Evolutionary conservation across 2,888 invertebrate genomes (phyloP).

Genomic region (Leptura quadrifasciata): DNA sequence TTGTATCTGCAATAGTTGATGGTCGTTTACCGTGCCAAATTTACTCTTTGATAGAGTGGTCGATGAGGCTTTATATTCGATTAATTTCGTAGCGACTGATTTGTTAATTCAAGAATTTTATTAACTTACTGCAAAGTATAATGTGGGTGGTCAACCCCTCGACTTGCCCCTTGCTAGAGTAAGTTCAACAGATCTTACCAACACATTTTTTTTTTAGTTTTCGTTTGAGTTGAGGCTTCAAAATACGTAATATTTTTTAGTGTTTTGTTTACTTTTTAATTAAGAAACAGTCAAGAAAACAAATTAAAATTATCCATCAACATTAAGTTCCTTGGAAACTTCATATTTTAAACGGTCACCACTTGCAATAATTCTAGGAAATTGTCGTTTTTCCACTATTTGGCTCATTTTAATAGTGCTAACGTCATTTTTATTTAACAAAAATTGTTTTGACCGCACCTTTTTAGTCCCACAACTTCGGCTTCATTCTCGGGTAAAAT

Average conservation of each 20-base stretch:
- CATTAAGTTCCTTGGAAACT: conserved; percentile 11
- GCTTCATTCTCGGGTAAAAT: conserved; percentile 14
- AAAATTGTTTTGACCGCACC: conserved; percentile 2
- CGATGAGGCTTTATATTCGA: neutral
- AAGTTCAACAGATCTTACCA: too few relatives aligned
- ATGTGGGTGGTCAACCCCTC: too few relatives aligned
- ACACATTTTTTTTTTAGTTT: too few relatives aligned
- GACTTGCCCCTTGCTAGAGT: too few relatives aligned
- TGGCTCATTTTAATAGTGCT: neutral
- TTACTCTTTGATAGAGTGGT: neutral
- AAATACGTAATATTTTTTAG: too few relatives aligned
- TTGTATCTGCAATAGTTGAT: conserved; percentile 6
- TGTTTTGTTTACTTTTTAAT: too few relatives aligned
- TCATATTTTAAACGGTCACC: conserved; percentile 18
- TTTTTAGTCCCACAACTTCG: conserved; percentile 11
- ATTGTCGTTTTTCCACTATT: conserved; percentile 10
- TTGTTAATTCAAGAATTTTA: neutral
- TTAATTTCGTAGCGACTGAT: neutral
- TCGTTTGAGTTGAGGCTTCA: too few relatives aligned
- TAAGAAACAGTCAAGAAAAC: neutral
- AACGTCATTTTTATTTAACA: conserved; percentile 9
- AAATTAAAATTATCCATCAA: conserved; percentile 11
- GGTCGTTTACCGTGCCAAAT: neutral
- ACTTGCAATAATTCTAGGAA: conserved; percentile 3
- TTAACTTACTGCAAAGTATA: neutral